Base-by-base conservation (phyloP, 2,888 invertebrate species). In the Merodon equestris region DNA sequence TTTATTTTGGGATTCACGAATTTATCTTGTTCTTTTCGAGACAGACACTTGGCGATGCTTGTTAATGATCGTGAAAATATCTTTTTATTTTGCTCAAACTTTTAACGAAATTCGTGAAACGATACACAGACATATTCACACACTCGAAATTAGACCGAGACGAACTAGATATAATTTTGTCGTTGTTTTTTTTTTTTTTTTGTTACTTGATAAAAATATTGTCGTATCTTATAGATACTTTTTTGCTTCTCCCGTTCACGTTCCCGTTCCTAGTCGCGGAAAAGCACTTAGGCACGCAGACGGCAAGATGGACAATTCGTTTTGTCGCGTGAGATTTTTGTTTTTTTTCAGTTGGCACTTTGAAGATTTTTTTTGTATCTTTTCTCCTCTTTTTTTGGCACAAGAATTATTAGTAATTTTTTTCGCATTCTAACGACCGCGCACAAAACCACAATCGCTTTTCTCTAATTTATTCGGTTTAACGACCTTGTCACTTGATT, bases 231-330 rank as follows among this genome's bases (percentile, higher is more conserved):
- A 13, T 9, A 53, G 36, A 53, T 63, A 54, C 45, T 63, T 66
- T 60, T 17, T 27, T 27, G 2, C 27, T 27, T 27, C 27, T 27
- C 17, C 18, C 27, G 14, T 63, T 50, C 36, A 34, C 48, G 45
- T 47, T 27, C 27, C 14, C 15, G 27, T 27, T 27, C 7, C 44
- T 50, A 27, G 15, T 34, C 53, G 50, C 13, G 38, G 56, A 66
- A 72, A 72, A 77, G 61, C 67, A 67, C 77, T 77, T 77, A 73
- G 61, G 58, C 57, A 68, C 67, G 67, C 63, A 73, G 61, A 77
- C 72, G 38, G 63, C 67, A 63, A 53, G 67, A 68, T 68, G 44
- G 67, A 51, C 38, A 57, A 72, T 67, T 77, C 72, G 72, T 73
- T 73, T 73, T 77, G 67, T 63, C 67, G 77, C 53, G 15, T 47